Conservation (phyloP, 2,113 vertebrate species). For the Morone chrysops region DNA sequence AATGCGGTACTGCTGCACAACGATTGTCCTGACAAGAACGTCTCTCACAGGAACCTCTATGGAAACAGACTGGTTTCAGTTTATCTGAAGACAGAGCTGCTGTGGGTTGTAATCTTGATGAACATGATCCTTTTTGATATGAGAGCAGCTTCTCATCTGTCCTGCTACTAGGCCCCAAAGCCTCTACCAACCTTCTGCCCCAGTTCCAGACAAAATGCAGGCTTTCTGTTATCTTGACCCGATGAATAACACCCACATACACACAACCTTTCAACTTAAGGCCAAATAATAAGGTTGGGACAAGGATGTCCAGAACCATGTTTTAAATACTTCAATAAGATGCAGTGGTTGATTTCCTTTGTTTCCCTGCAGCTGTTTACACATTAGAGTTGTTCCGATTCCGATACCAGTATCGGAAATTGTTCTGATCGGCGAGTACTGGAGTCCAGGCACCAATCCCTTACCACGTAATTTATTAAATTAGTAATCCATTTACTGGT, state of each 20-base stretch:
- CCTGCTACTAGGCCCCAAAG: not conserved
- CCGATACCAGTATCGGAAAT: no score
- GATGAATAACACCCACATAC: conserved; percentile 7
- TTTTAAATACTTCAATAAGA: not conserved
- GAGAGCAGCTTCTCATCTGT: conserved; percentile 25
- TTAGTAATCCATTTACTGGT: no score
- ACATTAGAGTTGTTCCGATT: no score
- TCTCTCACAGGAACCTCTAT: not conserved
- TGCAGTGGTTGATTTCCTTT: not conserved
- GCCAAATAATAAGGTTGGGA: not conserved
- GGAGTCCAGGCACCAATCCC: no score
- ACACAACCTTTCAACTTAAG: not conserved
- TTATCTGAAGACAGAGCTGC: conserved; percentile 5
- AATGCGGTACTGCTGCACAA: not conserved
- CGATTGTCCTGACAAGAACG: not conserved
- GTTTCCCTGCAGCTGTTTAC: not conserved
- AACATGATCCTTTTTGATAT: conserved; percentile 44
- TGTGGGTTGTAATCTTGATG: conserved; percentile 34
- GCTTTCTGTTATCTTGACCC: not conserved
- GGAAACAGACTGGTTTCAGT: not conserved
- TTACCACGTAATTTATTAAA: no score
- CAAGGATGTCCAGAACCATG: not conserved
- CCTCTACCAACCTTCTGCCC: not conserved
- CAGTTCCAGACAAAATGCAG: not conserved
- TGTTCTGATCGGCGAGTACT: no score